Conservation (phyloP, 1,140 invertebrate genomes). For the Carposina sasakii region DNA sequence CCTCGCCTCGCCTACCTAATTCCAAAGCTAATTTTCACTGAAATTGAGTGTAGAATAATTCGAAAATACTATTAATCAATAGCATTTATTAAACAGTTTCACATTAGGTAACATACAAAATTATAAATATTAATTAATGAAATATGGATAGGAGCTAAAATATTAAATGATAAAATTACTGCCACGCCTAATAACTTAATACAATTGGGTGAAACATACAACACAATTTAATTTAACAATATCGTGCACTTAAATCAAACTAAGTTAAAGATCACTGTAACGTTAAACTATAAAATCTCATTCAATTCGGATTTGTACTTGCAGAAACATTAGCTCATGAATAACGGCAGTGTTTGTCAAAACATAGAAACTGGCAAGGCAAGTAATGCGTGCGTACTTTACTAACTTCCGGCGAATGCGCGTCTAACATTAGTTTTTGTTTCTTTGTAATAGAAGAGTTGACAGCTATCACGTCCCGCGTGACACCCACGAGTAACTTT, state of each 20-base stretch:
- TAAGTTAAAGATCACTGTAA: constrained; percentile 66
- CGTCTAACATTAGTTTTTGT: constrained; percentile 40
- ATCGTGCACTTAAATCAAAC: constrained; percentile 68
- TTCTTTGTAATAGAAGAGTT: constrained; percentile 64
- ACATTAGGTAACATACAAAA: constrained; percentile 70
- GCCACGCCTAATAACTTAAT: constrained; percentile 65
- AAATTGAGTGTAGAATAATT: constrained; percentile 63
- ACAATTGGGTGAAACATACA: constrained; percentile 68
- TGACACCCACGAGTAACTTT: constrained; percentile 41
- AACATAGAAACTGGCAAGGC: constrained; percentile 70
- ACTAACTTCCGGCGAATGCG: constrained; percentile 26
- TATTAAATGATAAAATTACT: constrained; percentile 65
- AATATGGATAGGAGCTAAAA: constrained; percentile 59
- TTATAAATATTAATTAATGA: constrained; percentile 62
- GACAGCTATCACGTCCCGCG: constrained; percentile 43
- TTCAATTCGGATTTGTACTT: constrained; percentile 71
- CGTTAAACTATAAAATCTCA: constrained; percentile 69
- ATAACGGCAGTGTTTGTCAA: constrained; percentile 63
- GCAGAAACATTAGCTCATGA: constrained; percentile 62
- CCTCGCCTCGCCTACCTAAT: too few species aligned
- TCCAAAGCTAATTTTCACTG: too few species aligned
- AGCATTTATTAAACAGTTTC: constrained; percentile 68
- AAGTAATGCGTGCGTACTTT: constrained; percentile 66
- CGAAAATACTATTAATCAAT: constrained; percentile 63
- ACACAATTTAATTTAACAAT: constrained; percentile 69